Percentiles rank a stretch among this genome's conserved stretches.
These are phyloP conservation scores for Bactericera cockerelli DNA, from an alignment of 1,140 invertebrate genomes.

Conservation along the genomic window DNA sequence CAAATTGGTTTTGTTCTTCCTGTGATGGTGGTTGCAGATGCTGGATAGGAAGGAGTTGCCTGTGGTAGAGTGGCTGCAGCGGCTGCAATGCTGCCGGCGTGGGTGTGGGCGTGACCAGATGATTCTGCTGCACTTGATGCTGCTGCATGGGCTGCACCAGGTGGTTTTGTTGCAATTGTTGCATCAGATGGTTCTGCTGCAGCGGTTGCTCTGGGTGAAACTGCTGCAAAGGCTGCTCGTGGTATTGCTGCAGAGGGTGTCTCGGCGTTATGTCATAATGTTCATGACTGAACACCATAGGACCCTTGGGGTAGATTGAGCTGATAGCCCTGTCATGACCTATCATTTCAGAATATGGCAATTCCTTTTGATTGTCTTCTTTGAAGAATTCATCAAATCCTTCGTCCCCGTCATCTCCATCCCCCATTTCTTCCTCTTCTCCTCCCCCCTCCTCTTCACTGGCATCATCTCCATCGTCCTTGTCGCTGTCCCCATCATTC, in stretches of 20 bases:
- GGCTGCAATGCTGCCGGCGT: not conserved
- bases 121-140: no score
- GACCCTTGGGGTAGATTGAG: not conserved
- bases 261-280: not conserved
- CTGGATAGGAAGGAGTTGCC: not conserved
- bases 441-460: not conserved
- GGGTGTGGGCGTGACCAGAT: no score
- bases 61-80: not conserved
- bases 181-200: no score
- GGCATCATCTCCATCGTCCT: not conserved
- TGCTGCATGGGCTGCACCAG: no score
- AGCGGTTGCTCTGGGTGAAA: not conserved
- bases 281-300: conserved; percentile 5
- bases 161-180: no score
- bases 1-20: not conserved
- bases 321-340: not conserved
- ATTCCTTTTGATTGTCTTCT: not conserved
- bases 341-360: not conserved
- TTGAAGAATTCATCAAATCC: not conserved
- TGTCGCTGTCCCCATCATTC: not conserved
- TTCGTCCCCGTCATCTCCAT: not conserved
- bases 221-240: not conserved
- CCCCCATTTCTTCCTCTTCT: not conserved
- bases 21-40: not conserved
- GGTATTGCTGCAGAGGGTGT: not conserved